phyloP scores from a whole-genome alignment of 2,888 invertebrate genomes.

The Drosophila neoperkinsi region DNA sequence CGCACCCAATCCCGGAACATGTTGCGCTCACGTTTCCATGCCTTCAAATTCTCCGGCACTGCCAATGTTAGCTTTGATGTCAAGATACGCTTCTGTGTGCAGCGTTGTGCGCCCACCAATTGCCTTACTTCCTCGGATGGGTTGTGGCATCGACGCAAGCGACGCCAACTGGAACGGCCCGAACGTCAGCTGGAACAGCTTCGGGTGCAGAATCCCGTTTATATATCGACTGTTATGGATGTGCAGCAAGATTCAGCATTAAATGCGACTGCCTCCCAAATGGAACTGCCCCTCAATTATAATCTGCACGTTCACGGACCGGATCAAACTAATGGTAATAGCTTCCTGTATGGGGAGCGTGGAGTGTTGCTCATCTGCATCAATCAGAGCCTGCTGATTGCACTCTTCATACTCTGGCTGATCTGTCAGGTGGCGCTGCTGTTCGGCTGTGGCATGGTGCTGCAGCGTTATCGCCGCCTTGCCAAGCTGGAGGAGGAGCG shows the following conservation, averaged over 20 bases:
- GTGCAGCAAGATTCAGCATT: conserved; percentile 56
- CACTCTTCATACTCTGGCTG: conserved; percentile 88
- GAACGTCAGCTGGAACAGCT: conserved; percentile 50
- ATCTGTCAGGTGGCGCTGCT: conserved; percentile 87
- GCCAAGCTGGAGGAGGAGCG: conserved; percentile 86
- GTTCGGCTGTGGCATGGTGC: conserved; percentile 86
- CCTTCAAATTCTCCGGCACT: conserved; percentile 95
- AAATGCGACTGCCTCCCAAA: conserved; percentile 24
- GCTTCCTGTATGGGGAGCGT: conserved; percentile 87
- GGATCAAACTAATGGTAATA: conserved; percentile 86
- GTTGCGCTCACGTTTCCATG: conserved; percentile 90
- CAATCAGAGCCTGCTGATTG: conserved; percentile 88
- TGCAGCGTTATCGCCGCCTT: conserved; percentile 86
- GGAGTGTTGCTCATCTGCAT: conserved; percentile 87
- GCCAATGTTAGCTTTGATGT: conserved; percentile 93
- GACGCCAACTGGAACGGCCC: conserved; percentile 43
- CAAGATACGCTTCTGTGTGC: conserved; percentile 92
- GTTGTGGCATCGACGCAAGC: conserved; percentile 52
- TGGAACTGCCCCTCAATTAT: conserved; percentile 85
- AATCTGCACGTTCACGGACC: conserved; percentile 87
- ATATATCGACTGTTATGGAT: conserved; percentile 83
- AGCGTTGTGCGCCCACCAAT: conserved; percentile 88
- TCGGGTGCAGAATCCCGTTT: conserved; percentile 82
- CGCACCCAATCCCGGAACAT: conserved; percentile 81
- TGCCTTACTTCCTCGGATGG: conserved; percentile 81